A percentile compares a stretch with the other conserved stretches of the same genome.
phyloP scores from a whole-genome alignment of 2,888 invertebrate species.

The Megastigmus dorsalis region DNA sequence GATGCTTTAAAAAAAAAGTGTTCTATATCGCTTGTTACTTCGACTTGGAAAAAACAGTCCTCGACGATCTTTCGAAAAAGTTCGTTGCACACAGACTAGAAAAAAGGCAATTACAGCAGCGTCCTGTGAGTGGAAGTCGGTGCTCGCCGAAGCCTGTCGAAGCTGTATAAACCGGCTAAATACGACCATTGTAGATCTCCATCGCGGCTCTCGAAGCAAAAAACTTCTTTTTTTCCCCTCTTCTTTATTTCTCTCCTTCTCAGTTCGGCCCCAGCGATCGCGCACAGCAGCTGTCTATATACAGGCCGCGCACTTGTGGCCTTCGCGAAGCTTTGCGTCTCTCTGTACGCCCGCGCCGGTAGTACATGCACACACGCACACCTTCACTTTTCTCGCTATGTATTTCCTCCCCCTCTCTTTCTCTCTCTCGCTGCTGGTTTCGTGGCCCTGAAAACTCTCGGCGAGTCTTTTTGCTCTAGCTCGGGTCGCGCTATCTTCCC shows the following conservation, averaged over 20 bases:
- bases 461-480: neutral
- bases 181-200: neutral
- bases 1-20: too few species aligned
- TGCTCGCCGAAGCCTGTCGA: too few species aligned
- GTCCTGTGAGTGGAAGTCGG: too few species aligned
- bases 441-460: slow-evolving; percentile 33
- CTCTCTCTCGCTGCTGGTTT: neutral
- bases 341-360: neutral
- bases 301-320: slow-evolving; percentile 23
- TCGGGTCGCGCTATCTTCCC: too few species aligned
- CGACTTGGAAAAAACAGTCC: too few species aligned
- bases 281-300: slow-evolving; percentile 18
- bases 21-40: too few species aligned
- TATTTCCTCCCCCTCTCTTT: neutral
- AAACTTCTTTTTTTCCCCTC: slow-evolving; percentile 18
- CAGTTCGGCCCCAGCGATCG: slow-evolving; percentile 19
- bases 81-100: too few species aligned
- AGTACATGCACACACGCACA: neutral
- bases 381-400: neutral
- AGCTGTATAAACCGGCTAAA: too few species aligned
- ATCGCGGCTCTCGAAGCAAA: neutral
- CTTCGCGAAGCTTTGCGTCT: slow-evolving; percentile 27
- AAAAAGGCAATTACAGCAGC: too few species aligned
- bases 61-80: too few species aligned
- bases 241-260: slow-evolving; percentile 3